These are phyloP conservation scores for Tokudaia muenninki DNA, from an alignment of 2,797 vertebrate genomes.

Conservation along the genomic window DNA sequence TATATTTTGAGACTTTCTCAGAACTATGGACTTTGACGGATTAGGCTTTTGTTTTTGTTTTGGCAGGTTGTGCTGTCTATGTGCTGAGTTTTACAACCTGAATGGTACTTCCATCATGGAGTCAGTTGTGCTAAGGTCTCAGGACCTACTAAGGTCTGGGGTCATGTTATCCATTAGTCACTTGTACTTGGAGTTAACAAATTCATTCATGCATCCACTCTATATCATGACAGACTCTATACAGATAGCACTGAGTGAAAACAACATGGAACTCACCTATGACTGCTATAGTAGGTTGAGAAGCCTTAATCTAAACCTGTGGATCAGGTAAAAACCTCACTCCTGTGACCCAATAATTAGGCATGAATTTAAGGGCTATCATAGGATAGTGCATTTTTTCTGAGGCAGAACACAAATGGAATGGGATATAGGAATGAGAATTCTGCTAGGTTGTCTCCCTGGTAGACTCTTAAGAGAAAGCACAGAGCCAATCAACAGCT, in stretches of 20 bases:
- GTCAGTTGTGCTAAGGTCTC: background rate
- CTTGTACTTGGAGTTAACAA: background rate
- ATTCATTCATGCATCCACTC: background rate
- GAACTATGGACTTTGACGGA: background rate
- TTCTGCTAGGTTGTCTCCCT: background rate
- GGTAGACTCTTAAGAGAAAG: background rate
- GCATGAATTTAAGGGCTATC: background rate
- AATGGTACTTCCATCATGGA: background rate
- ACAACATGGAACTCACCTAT: background rate
- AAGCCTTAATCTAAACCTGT: background rate
- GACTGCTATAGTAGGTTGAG: background rate
- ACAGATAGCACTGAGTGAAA: background rate
- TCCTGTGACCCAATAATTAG: background rate
- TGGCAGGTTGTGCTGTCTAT: background rate
- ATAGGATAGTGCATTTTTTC: background rate
- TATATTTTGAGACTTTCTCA: background rate
- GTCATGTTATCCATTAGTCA: background rate
- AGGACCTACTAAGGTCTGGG: background rate
- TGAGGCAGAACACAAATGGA: background rate
- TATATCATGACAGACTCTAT: background rate
- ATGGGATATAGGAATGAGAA: background rate
- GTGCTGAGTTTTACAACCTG: background rate
- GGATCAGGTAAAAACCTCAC: background rate
- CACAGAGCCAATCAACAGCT: background rate
- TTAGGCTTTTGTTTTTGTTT: background rate